These are phyloP conservation scores for Eueides isabella DNA, from an alignment of 1,140 invertebrate genomes.

Conservation along the genomic window DNA sequence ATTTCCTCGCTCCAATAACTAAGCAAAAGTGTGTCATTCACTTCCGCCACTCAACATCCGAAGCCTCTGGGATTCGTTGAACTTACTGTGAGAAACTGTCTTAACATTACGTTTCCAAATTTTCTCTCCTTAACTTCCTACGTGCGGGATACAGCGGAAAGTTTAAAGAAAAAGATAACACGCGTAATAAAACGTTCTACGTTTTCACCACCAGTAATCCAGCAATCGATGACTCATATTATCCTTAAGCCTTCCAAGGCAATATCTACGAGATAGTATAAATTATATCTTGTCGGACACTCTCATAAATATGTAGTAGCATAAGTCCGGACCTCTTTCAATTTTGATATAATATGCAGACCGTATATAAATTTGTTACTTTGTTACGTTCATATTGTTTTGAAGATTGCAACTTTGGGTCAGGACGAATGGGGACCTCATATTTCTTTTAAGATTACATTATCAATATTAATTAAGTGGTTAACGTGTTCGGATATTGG, in stretches of 20 bases:
- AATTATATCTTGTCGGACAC: conserved; percentile 51
- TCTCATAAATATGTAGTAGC: conserved; percentile 55
- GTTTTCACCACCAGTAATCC: conserved; percentile 19
- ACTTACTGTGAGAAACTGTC: too few species aligned
- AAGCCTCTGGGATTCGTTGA: too few species aligned
- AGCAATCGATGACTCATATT: conserved; percentile 41
- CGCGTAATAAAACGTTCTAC: background rate
- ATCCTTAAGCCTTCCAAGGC: conserved; percentile 42
- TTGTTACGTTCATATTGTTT: conserved; percentile 24
- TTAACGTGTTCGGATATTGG: background rate
- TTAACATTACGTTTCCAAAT: too few species aligned
- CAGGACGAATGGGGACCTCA: background rate
- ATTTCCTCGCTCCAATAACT: too few species aligned
- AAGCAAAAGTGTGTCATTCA: too few species aligned
- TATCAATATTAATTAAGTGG: background rate
- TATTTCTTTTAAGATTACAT: background rate
- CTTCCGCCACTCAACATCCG: too few species aligned
- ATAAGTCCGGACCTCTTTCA: conserved; percentile 44
- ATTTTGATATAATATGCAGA: conserved; percentile 46
- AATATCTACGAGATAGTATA: conserved; percentile 55
- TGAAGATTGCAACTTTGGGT: conserved; percentile 1
- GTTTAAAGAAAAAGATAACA: background rate
- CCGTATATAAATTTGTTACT: conserved; percentile 38
- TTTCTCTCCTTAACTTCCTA: too few species aligned
- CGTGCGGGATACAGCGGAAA: too few species aligned